These are phyloP conservation scores for Bufotes viridis DNA, from an alignment of 2,797 vertebrate species.

Conservation along the genomic window DNA sequence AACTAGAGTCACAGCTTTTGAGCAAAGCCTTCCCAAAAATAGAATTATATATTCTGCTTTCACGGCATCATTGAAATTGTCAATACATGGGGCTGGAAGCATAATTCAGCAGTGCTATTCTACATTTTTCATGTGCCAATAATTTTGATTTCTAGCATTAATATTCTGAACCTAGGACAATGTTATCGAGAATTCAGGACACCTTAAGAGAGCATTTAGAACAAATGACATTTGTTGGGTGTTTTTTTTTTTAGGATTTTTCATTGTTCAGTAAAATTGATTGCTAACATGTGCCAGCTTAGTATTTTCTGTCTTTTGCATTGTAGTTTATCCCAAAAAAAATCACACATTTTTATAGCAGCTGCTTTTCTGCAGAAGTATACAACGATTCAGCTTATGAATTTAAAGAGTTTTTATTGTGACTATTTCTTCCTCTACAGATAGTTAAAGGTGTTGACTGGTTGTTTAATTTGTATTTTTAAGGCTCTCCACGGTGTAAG, in stretches of 20 bases:
- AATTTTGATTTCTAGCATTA: conserved; percentile 37
- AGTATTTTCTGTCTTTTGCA: conserved; percentile 5
- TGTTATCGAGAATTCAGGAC: conserved; percentile 40
- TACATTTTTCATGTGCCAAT: conserved; percentile 32
- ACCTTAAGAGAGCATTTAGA: conserved; percentile 31
- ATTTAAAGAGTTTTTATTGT: too few relatives aligned
- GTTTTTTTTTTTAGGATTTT: conserved; percentile 34
- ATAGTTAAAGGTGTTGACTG: too few relatives aligned
- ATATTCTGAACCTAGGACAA: conserved; percentile 42
- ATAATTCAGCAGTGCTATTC: conserved; percentile 27
- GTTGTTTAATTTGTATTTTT: too few relatives aligned
- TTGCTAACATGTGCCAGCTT: conserved; percentile 29
- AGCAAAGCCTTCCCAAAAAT: conserved; percentile 17
- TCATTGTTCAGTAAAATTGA: conserved; percentile 40
- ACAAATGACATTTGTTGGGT: conserved; percentile 8
- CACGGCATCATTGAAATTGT: conserved; percentile 28
- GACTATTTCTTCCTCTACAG: too few relatives aligned
- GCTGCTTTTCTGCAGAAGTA: neutral
- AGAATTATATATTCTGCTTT: conserved; percentile 25
- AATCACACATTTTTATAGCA: neutral
- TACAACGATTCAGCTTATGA: neutral
- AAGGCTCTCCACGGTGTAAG: too few relatives aligned
- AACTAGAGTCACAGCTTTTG: conserved; percentile 3
- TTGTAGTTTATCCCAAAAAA: conserved; percentile 16
- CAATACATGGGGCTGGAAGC: neutral